A percentile compares a stretch with the other conserved stretches of the same genome.
These are phyloP conservation scores for Pseudopodoces humilis DNA, from an alignment of 2,113 vertebrate species.

Conservation along the genomic window DNA sequence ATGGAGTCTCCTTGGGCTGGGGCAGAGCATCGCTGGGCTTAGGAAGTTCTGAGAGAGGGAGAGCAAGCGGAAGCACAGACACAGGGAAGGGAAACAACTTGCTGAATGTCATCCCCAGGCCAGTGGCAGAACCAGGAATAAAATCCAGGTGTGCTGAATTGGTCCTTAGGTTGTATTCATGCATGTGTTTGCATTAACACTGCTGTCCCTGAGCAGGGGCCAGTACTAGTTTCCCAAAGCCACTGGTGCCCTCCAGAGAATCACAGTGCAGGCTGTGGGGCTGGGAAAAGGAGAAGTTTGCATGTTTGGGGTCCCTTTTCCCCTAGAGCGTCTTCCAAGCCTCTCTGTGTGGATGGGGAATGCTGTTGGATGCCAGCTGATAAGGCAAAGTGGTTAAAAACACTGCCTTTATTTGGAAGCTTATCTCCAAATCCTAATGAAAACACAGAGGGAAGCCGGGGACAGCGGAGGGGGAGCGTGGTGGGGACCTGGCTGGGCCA, in stretches of 20 bases:
- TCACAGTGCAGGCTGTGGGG: not conserved
- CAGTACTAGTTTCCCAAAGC: not conserved
- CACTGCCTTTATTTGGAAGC: slow-evolving; percentile 23
- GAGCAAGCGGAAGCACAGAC: not conserved
- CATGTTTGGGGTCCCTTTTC: not conserved
- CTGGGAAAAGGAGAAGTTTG: not conserved
- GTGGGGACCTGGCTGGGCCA: not conserved
- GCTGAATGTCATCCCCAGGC: not conserved
- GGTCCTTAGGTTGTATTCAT: not conserved
- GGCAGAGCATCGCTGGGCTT: not conserved
- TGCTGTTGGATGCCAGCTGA: slow-evolving; percentile 1
- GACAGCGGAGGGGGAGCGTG: fast-evolving
- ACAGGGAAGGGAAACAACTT: not conserved
- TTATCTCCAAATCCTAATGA: slow-evolving; percentile 55
- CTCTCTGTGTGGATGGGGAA: not conserved
- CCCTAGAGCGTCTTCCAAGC: not conserved
- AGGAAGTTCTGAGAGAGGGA: not conserved
- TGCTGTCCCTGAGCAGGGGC: not conserved
- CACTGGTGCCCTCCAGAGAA: not conserved
- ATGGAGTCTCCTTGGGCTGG: not conserved
- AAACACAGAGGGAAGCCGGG: slow-evolving; percentile 1
- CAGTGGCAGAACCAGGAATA: not conserved
- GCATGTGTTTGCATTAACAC: not conserved
- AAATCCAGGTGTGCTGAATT: slow-evolving; percentile 1
- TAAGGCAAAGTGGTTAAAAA: slow-evolving; percentile 40